A percentile compares a stretch with the other conserved stretches of the same genome.
These are phyloP conservation scores for Carabus problematicus DNA, from an alignment of 2,888 invertebrate species.

Conservation along the genomic window DNA sequence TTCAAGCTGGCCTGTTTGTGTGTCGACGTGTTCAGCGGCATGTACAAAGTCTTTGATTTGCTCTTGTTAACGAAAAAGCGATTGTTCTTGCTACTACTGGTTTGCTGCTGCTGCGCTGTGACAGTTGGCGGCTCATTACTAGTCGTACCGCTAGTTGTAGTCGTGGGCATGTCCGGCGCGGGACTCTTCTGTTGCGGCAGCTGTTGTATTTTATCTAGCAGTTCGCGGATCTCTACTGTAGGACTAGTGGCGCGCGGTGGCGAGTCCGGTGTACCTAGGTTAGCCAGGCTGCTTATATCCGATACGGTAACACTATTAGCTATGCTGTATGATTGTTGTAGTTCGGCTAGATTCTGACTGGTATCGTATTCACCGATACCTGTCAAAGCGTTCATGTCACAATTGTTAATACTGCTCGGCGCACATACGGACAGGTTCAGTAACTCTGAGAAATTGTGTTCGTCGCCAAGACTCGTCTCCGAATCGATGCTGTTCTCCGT, in stretches of 20 bases:
- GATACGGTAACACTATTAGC: constrained; percentile 61
- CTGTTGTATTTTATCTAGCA: constrained; percentile 76
- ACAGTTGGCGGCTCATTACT: constrained; percentile 8
- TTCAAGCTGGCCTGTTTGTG: constrained; percentile 50
- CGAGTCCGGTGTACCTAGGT: constrained; percentile 72
- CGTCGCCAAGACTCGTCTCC: constrained; percentile 54
- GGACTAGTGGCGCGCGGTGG: constrained; percentile 86
- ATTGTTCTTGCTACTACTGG: constrained; percentile 48
- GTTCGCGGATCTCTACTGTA: constrained; percentile 75
- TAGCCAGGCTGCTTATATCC: constrained; percentile 74
- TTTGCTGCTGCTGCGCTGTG: constrained; percentile 35
- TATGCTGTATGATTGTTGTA: constrained; percentile 54
- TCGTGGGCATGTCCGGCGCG: constrained; percentile 37
- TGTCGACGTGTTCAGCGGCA: constrained; percentile 64
- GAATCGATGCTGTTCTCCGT: constrained; percentile 53
- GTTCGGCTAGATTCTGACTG: constrained; percentile 46
- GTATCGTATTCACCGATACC: constrained; percentile 30
- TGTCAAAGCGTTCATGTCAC: constrained; percentile 13
- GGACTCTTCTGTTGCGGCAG: constrained; percentile 62
- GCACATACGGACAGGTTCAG: constrained; percentile 57
- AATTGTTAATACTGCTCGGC: constrained; percentile 51
- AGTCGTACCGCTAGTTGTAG: too few species aligned
- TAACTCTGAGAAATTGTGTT: constrained; percentile 57
- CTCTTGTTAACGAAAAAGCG: constrained; percentile 61
- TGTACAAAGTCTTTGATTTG: constrained; percentile 74